Conservation (phyloP, 2,888 invertebrate species). For the Oegoconia quadripuncta region DNA sequence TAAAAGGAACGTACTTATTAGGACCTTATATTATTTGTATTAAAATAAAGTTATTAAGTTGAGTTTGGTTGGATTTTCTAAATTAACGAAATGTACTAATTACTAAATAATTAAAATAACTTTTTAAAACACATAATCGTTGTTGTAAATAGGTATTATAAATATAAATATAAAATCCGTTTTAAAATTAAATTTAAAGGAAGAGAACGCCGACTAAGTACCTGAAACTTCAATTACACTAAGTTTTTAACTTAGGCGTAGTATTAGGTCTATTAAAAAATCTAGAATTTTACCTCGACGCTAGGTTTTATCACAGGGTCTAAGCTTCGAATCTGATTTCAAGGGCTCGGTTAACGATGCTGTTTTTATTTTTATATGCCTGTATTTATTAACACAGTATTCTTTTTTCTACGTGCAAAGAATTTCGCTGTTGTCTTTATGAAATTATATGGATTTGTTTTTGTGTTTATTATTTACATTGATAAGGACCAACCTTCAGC, state of each 20-base stretch:
- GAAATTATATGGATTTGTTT: conserved; percentile 2
- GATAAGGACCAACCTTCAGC: conserved; percentile 22
- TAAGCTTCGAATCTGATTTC: conserved; percentile 47
- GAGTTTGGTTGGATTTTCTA: too few species aligned
- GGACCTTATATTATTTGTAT: too few species aligned
- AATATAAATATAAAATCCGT: conserved; percentile 37
- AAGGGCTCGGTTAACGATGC: conserved; percentile 28
- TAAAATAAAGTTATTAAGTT: too few species aligned
- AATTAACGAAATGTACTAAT: too few species aligned
- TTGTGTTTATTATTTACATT: conserved; percentile 3
- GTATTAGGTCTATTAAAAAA: conserved; percentile 55
- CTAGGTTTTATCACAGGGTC: conserved; percentile 74
- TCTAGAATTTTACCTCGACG: conserved; percentile 65
- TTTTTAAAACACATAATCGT: conserved; percentile 35
- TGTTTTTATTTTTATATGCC: conserved; percentile 19
- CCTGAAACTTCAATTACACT: conserved; percentile 77
- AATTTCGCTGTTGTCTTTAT: conserved; percentile 57
- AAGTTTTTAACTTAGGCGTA: conserved; percentile 67
- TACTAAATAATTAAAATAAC: too few species aligned
- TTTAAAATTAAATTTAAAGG: conserved; percentile 39
- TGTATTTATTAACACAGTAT: conserved; percentile 20
- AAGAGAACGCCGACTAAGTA: conserved; percentile 67
- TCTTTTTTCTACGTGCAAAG: conserved; percentile 26
- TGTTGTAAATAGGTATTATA: conserved; percentile 49
- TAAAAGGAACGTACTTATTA: too few species aligned